A percentile compares a stretch with the other conserved stretches of the same genome.
Conservation (phyloP, 2,888 invertebrate species). For the Troides aeacus region DNA sequence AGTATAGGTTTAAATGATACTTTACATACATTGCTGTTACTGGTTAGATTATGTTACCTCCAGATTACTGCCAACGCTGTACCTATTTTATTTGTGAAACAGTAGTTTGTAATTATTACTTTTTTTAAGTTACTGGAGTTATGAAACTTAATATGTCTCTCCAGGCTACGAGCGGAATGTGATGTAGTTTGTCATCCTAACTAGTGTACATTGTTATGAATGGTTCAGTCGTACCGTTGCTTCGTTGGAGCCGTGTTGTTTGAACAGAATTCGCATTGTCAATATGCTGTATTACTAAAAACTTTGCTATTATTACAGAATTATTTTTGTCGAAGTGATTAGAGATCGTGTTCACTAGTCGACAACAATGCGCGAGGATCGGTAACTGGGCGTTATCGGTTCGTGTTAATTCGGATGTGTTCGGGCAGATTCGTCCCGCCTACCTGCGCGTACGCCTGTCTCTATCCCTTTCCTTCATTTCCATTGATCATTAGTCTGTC, state of each 20-base stretch:
- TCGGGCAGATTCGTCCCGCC: conserved; percentile 63
- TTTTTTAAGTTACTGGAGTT: too few relatives aligned
- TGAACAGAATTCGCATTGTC: conserved; percentile 57
- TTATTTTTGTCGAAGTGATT: conserved; percentile 33
- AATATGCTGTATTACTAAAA: conserved; percentile 40
- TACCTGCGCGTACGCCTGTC: conserved; percentile 48
- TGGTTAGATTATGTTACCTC: conserved; percentile 16
- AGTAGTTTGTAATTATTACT: too few relatives aligned
- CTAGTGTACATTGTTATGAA: too few relatives aligned
- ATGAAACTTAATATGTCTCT: too few relatives aligned
- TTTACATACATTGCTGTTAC: conserved; percentile 38
- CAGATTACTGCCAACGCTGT: too few relatives aligned
- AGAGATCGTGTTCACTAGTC: conserved; percentile 52
- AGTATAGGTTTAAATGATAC: conserved; percentile 43
- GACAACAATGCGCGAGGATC: conserved; percentile 46
- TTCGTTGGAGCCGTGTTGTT: conserved; percentile 42
- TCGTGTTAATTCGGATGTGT: conserved; percentile 56
- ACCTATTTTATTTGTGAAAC: too few relatives aligned
- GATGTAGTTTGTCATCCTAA: too few relatives aligned
- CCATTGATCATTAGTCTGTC: conserved; percentile 44
- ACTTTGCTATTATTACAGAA: conserved; percentile 35
- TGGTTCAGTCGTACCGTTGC: too few relatives aligned
- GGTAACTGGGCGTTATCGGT: conserved; percentile 68
- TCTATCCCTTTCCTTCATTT: conserved; percentile 49
- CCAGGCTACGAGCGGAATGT: too few relatives aligned